Percentiles rank a stretch among this genome's conserved stretches.
Conservation (phyloP, 2,797 vertebrate genomes). For the Smutsia temminckii region DNA sequence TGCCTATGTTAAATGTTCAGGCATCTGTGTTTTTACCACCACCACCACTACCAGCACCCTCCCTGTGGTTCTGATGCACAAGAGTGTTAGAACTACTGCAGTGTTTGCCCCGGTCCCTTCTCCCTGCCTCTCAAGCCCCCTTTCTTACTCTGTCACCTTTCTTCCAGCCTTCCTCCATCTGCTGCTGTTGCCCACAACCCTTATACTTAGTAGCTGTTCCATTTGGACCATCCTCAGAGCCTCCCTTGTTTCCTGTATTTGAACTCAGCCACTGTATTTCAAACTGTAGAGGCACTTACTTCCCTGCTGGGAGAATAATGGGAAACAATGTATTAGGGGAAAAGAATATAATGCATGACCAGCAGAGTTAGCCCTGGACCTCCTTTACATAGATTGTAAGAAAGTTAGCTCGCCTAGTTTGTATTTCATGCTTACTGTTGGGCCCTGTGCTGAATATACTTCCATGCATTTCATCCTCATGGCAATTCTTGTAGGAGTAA, state of each 20-base stretch:
- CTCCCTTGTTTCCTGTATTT: background rate
- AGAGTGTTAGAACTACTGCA: background rate
- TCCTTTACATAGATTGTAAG: background rate
- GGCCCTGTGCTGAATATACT: background rate
- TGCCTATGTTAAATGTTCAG: background rate
- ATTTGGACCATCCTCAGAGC: background rate
- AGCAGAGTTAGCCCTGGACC: background rate
- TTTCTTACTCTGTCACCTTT: background rate
- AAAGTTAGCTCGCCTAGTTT: background rate
- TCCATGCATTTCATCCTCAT: background rate
- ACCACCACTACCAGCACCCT: fast-evolving
- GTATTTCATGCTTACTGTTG: background rate
- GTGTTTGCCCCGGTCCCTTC: background rate
- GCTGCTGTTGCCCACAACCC: background rate
- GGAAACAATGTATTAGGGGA: background rate
- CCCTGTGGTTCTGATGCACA: background rate
- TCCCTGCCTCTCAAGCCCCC: background rate
- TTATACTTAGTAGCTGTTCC: background rate
- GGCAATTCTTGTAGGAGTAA: background rate
- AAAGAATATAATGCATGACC: background rate
- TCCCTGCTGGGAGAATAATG: background rate
- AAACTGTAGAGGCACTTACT: background rate
- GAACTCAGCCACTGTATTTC: background rate
- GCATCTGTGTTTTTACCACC: background rate
- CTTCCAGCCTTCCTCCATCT: background rate